Percentiles rank a stretch among this genome's conserved stretches.
Conservation (phyloP, 2,888 invertebrate species). For the Asteroscopus sphinx region DNA sequence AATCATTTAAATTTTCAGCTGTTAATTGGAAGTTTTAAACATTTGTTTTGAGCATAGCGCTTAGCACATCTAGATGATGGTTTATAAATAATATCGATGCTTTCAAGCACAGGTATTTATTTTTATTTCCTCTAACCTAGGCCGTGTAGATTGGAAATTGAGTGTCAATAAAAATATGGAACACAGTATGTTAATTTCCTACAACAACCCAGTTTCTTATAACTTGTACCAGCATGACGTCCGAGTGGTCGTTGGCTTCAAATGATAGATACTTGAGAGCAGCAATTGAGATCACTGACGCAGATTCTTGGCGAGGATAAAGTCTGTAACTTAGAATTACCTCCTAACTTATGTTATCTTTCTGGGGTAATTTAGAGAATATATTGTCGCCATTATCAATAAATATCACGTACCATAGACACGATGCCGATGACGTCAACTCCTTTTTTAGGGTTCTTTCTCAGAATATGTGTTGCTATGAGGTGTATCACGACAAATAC, state of each 20-base stretch:
- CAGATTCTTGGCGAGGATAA: constrained; percentile 27
- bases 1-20: no score
- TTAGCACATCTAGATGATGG: no score
- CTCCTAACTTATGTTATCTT: constrained; percentile 20
- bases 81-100: no score
- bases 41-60: no score
- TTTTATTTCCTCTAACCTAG: no score
- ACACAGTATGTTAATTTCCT: not conserved
- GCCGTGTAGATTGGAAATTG: no score
- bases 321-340: constrained; percentile 33
- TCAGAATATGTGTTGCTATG: no score
- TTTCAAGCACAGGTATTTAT: no score
- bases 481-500: no score
- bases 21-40: no score
- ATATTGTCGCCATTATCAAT: not conserved
- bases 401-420: constrained; percentile 12
- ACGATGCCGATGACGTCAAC: not conserved
- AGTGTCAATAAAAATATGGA: no score
- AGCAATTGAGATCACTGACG: constrained; percentile 58
- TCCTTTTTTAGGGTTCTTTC: no score
- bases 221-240: constrained; percentile 39
- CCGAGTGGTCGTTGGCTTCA: constrained; percentile 61
- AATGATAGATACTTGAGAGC: constrained; percentile 58
- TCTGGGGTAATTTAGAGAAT: constrained; percentile 8
- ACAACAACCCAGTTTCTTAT: constrained; percentile 24